These are phyloP conservation scores for Pseudomyrmex dendroicus DNA, from an alignment of 1,140 invertebrate species.

Conservation along the genomic window DNA sequence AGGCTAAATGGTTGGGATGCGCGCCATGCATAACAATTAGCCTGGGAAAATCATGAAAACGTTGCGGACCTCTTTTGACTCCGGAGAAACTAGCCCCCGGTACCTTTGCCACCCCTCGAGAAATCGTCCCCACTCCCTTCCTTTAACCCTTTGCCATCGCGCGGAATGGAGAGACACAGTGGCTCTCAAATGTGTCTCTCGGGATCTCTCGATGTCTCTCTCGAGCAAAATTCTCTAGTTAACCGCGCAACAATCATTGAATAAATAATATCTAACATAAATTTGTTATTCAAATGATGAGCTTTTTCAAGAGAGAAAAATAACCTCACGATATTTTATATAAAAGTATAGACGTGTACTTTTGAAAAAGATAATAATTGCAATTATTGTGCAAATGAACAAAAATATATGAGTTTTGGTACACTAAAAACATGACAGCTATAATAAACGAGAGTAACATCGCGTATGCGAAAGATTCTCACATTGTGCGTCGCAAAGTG, in stretches of 20 bases:
- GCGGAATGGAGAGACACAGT: slow-evolving; percentile 56
- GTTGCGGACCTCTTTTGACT: slow-evolving; percentile 82
- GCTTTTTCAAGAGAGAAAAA: neutral
- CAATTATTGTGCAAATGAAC: no score
- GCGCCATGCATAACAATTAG: slow-evolving; percentile 85
- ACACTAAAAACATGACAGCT: no score
- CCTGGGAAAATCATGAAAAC: slow-evolving; percentile 85
- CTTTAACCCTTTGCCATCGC: slow-evolving; percentile 78
- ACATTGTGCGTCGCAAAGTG: neutral
- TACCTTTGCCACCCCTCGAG: slow-evolving; percentile 68
- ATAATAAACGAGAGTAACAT: no score
- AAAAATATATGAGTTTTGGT: no score
- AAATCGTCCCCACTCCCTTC: slow-evolving; percentile 75
- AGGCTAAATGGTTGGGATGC: slow-evolving; percentile 80
- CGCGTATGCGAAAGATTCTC: neutral
- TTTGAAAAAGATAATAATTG: no score
- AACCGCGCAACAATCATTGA: neutral
- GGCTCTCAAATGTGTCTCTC: slow-evolving; percentile 66
- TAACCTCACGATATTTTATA: neutral
- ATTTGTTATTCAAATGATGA: no score
- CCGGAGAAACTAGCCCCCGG: slow-evolving; percentile 61
- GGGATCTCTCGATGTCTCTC: neutral
- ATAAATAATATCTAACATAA: neutral
- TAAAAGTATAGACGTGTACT: neutral
- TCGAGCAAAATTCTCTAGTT: neutral